Evolutionary conservation across 2,113 vertebrate species (phyloP), one percentile per base, ranked within the genome.

Genomic region (Vidua chalybeata): DNA sequence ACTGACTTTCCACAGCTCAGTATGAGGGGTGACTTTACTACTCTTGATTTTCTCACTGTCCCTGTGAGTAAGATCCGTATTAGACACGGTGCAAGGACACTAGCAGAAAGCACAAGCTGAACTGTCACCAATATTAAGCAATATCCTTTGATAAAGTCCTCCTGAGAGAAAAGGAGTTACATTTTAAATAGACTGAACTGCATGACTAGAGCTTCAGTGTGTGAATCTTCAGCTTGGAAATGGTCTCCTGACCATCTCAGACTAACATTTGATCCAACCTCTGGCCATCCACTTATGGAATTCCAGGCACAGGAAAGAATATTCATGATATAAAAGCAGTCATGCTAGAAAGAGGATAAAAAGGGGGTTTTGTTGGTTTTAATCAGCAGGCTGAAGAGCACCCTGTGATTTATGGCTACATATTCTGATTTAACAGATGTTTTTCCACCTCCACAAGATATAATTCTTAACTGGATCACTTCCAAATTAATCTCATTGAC

Each of bases 401-500:
- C 24, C 15, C 54, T 49, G 66, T 91, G 83, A 96, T 93, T 90
- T 93, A 93, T 24, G 45, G 37, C 73, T 35, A 8, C 11, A 12
- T 35, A 59, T 56, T 93, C 75, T 93, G 72, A 82, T 56, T 74
- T 26, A 62, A 77, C 76, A 96, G 73, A 89, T 93, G 73, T 95
- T 94, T 28, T 92, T 90, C 83, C 15, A 14, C 83, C 81, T 85
- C 54, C 78, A 77, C 31, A 62, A 92, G 59, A 83, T 52, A 3
- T n/a, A 90, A 77, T 87, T 94, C 62, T 85, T 87, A 87, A 87
- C 10, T 93, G 69, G 74, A 91, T 89, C 46, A 45, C 51, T 88
- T 93, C 85, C 93, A 93, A 92, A 95, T 82, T 58, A 94, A 90
- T 75, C 75, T 51, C 85, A 92, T 48, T 66, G 63, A 77, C 67